Evolutionary conservation across 2,113 vertebrate genomes (phyloP).

Genomic region (Genyomyrus donnyi): DNA sequence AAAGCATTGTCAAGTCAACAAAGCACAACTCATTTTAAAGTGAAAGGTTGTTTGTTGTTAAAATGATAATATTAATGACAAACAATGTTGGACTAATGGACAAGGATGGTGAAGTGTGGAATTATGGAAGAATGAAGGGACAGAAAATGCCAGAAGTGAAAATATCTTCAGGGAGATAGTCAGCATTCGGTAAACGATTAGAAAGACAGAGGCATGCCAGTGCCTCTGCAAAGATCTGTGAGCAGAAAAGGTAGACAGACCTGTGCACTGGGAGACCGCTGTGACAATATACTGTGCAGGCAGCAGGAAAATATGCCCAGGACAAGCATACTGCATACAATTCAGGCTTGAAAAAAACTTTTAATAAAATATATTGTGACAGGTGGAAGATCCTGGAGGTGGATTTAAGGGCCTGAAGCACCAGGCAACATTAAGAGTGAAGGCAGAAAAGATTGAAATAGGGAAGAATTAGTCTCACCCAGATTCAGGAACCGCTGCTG

Average conservation of each 20-base stretch:
- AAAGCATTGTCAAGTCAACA: background rate
- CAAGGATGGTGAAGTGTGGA: background rate
- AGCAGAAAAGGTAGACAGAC: background rate
- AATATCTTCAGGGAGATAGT: background rate
- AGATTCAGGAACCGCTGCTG: background rate
- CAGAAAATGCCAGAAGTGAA: background rate
- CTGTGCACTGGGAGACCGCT: background rate
- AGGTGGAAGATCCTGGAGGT: conserved; percentile 1
- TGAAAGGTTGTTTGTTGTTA: background rate
- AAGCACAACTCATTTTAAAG: background rate
- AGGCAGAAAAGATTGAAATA: background rate
- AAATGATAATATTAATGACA: background rate
- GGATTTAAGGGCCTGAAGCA: conserved; percentile 7
- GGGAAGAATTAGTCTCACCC: background rate
- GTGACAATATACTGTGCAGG: background rate
- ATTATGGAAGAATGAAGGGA: background rate
- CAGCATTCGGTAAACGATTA: background rate
- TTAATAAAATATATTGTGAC: conserved; percentile 1
- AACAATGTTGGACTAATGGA: background rate
- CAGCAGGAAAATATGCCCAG: background rate
- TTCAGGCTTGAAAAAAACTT: background rate
- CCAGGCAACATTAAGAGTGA: background rate
- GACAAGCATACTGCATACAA: background rate
- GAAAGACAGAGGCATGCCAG: background rate
- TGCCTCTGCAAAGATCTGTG: background rate